phyloP scores from a whole-genome alignment of 2,888 invertebrate genomes.

The Ochropleura leucogaster region DNA sequence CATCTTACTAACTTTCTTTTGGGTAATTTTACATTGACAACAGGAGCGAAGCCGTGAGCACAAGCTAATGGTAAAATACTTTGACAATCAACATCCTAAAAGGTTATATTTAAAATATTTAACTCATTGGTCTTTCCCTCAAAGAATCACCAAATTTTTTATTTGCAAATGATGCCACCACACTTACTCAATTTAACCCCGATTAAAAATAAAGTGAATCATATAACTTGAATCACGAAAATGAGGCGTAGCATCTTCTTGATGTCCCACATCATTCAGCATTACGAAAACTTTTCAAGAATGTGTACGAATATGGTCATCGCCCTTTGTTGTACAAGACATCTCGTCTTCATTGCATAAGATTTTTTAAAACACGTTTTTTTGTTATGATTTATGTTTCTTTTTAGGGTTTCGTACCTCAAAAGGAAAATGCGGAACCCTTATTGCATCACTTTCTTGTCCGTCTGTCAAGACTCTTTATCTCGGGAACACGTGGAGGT shows the following conservation, averaged over 20 bases:
- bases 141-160: background rate
- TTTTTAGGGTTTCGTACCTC: background rate
- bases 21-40: too few species aligned
- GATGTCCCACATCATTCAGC: constrained; percentile 36
- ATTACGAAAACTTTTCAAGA: constrained; percentile 52
- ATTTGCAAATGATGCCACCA: constrained; percentile 11
- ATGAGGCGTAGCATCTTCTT: constrained; percentile 33
- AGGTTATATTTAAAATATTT: background rate
- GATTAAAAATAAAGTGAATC: constrained; percentile 46
- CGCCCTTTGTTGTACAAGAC: constrained; percentile 51
- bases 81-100: background rate
- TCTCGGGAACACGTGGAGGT: too few species aligned
- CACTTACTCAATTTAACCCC: constrained; percentile 36
- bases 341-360: constrained; percentile 35
- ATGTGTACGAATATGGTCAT: constrained; percentile 42
- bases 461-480: too few species aligned
- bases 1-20: too few species aligned
- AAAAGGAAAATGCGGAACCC: too few species aligned
- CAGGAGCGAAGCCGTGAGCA: too few species aligned
- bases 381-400: constrained; percentile 14
- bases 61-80: background rate
- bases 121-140: background rate
- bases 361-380: constrained; percentile 15
- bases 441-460: too few species aligned
- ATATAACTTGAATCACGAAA: constrained; percentile 24